Conservation (phyloP, 1,140 invertebrate species). For the Gerris buenoi region DNA sequence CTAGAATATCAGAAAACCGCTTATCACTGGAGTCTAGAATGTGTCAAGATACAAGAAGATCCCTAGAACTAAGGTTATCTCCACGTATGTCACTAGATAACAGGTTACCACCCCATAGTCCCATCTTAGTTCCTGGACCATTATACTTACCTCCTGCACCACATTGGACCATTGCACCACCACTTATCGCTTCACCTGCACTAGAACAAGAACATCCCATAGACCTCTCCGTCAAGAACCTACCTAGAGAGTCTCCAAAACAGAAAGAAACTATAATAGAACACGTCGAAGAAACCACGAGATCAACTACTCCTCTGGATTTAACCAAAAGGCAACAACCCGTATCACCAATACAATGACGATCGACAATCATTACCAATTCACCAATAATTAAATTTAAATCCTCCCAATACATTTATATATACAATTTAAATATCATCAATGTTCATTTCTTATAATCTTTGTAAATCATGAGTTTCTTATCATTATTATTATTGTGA, state of each 20-base stretch:
- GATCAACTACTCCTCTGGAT: constrained; percentile 1
- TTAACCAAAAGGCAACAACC: constrained; percentile 9
- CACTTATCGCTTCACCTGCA: background rate
- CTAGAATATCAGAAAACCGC: background rate
- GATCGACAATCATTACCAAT: too few species aligned
- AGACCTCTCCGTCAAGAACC: constrained; percentile 14
- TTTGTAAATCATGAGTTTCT: too few species aligned
- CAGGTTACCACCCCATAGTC: background rate
- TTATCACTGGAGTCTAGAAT: background rate
- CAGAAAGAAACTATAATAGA: background rate
- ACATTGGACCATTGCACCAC: background rate
- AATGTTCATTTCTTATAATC: too few species aligned
- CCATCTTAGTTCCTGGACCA: background rate
- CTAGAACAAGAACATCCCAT: constrained; percentile 16
- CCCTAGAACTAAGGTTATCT: background rate
- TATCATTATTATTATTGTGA: too few species aligned
- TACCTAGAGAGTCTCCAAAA: background rate
- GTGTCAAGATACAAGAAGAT: background rate
- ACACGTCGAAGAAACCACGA: background rate
- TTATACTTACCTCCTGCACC: background rate
- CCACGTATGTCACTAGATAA: background rate
- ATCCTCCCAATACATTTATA: too few species aligned
- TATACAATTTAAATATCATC: too few species aligned
- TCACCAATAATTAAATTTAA: too few species aligned
- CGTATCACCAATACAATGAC: background rate